Evolutionary conservation across 2,888 invertebrate genomes (phyloP), one percentile per base, ranked within the genome.

Genomic region (Lasioglossum figueresi): DNA sequence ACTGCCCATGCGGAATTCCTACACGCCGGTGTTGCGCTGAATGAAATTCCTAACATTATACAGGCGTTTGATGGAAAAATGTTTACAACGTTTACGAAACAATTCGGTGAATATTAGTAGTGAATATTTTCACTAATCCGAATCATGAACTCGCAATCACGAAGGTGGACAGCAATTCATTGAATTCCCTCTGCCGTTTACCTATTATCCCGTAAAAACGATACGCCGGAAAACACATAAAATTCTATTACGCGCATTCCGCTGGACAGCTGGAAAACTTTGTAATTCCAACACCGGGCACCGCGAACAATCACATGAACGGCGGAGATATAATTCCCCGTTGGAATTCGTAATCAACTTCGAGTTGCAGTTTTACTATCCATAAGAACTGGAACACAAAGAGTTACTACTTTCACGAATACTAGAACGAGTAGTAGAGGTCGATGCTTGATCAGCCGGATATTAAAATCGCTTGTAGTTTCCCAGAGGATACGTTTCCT

Each of bases 1-100:
- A 56, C 45, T 31, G 76, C 80, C 70, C 73, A 40, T 45, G 74
- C 71, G 48, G 34, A 79, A 68, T 84, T 79, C 43, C 68, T 48
- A 37, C 31, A 31, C 16, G 52, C n/a, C 5, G 23, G 31, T 63
- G 31, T 68, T 6, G 52, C 27, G 16, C 0, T 27, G 45, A 14
- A 23, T n/a, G 71, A 71, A 37, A 71, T 83, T 75, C 74, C 75
- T 72, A 75, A 71, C 43, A 63, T 78, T 40, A 52, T 27, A 3
- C n/a, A 4, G 6, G 34, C 23, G 31, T 59, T 59, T 43, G 68
- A 48, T 37, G 16, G 4, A 77, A 77, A 77, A 77, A 77, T 68
- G 14, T 37, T 34, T 59, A 74, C 43, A n/a, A 52, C 37, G 45
- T 59, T 1, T 31, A 12, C 31, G 16, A 34, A 52, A 82, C 3